Conservation (phyloP, 2,888 invertebrate species). For the Drepanosiphum platanoidis region DNA sequence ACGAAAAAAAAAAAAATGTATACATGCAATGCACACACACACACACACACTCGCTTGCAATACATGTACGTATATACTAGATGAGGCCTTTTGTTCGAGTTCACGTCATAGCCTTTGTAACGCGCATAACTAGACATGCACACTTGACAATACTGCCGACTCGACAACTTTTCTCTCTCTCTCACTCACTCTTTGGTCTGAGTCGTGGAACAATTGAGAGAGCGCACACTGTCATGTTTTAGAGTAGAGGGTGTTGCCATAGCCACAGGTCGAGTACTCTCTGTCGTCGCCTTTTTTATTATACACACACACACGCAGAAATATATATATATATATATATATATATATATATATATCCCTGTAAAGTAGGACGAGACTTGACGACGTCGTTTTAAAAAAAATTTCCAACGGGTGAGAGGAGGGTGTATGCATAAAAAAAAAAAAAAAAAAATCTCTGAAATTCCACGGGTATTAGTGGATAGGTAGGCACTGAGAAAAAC, state of each 20-base stretch:
- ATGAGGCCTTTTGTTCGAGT: slow-evolving; percentile 53
- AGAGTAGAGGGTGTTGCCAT: slow-evolving; percentile 58
- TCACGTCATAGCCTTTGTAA: slow-evolving; percentile 44
- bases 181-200: neutral
- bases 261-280: slow-evolving; percentile 62
- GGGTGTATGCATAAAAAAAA: neutral
- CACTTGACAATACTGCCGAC: slow-evolving; percentile 54
- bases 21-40: neutral
- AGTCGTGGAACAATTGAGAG: slow-evolving; percentile 35
- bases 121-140: slow-evolving; percentile 54
- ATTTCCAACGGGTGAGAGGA: neutral
- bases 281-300: slow-evolving; percentile 41
- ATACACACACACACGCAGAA: too few species aligned
- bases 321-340: neutral
- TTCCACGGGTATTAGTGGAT: slow-evolving; percentile 50
- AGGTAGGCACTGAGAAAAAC: slow-evolving; percentile 28
- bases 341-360: neutral
- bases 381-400: slow-evolving; percentile 43
- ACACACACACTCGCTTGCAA: neutral
- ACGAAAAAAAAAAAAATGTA: neutral
- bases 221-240: slow-evolving; percentile 22
- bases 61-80: slow-evolving; percentile 21
- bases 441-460: slow-evolving; percentile 56
- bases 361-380: slow-evolving; percentile 47
- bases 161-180: slow-evolving; percentile 39